Percentiles rank a stretch among this genome's conserved stretches.
Conservation (phyloP, 1,140 invertebrate genomes). For the Semibalanus balanoides region DNA sequence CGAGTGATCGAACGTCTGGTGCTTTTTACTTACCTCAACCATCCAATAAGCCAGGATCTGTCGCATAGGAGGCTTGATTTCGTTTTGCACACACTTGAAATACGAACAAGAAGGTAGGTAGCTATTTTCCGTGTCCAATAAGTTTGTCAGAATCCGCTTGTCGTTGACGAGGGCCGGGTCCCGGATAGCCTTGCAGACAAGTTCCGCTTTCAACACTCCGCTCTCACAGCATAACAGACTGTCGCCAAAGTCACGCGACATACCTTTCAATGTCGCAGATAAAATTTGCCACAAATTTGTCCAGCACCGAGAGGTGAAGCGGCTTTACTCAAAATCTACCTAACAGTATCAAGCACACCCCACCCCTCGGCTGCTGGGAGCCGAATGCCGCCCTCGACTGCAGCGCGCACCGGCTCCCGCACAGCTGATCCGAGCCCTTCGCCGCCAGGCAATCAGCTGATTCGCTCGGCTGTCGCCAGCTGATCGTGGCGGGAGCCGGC, state of each 20-base stretch:
- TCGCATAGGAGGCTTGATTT: constrained; percentile 35
- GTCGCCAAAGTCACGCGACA: neutral
- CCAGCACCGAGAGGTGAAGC: neutral
- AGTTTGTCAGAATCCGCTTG: neutral
- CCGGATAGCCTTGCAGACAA: neutral
- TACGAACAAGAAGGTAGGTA: constrained; percentile 20
- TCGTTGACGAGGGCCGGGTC: neutral
- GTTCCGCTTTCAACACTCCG: neutral
- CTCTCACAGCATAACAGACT: neutral
- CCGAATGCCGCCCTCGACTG: neutral
- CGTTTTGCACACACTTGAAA: constrained; percentile 34
- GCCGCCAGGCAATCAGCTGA: constrained; percentile 1
- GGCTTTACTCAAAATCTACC: neutral
- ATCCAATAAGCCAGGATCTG: constrained; percentile 37
- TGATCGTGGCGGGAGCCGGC: neutral
- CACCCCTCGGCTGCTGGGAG: too few relatives aligned
- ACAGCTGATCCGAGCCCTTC: neutral
- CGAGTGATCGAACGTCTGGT: too few relatives aligned
- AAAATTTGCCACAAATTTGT: neutral
- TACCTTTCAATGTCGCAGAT: neutral
- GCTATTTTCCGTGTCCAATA: neutral
- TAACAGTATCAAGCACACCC: neutral
- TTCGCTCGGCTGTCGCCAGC: neutral
- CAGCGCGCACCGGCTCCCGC: too few relatives aligned
- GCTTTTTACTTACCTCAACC: constrained; percentile 30